Percentiles rank a stretch among this genome's conserved stretches.
Evolutionary conservation across 2,797 vertebrate genomes (phyloP).

Genomic region (Picus viridis): DNA sequence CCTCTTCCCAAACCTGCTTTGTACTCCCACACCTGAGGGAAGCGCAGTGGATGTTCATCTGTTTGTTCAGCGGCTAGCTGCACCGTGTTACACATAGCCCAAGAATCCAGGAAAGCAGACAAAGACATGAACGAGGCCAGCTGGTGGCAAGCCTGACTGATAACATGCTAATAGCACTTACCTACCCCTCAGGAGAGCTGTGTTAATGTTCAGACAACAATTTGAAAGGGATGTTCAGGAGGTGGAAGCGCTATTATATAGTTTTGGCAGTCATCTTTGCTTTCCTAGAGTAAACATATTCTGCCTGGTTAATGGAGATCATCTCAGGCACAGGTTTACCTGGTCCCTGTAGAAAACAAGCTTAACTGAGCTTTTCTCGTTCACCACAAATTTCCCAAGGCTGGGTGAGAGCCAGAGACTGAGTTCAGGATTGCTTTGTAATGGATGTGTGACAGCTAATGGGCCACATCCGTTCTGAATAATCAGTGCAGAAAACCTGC

Average conservation of each 20-base stretch:
- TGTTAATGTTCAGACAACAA: conserved; percentile 45
- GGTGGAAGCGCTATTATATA: background rate
- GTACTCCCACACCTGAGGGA: background rate
- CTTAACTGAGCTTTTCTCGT: background rate
- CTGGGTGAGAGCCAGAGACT: background rate
- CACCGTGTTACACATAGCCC: background rate
- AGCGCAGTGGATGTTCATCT: conserved; percentile 13
- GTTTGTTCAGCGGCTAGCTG: conserved; percentile 33
- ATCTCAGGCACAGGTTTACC: background rate
- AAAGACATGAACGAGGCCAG: conserved; percentile 50
- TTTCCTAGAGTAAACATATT: background rate
- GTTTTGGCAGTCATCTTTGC: conserved; percentile 22
- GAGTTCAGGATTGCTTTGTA: background rate
- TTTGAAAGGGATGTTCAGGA: conserved; percentile 53
- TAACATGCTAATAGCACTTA: conserved; percentile 51
- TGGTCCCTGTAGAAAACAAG: background rate
- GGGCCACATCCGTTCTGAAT: background rate
- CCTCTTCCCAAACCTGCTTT: conserved; percentile 31
- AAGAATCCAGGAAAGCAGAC: conserved; percentile 50
- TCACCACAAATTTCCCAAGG: background rate
- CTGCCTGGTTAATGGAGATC: background rate
- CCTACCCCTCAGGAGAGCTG: conserved; percentile 27
- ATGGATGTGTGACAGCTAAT: background rate
- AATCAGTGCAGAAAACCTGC: background rate
- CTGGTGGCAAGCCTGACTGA: conserved; percentile 35